phyloP scores from a whole-genome alignment of 1,140 invertebrate species.

The Rhagoletis zephyria region DNA sequence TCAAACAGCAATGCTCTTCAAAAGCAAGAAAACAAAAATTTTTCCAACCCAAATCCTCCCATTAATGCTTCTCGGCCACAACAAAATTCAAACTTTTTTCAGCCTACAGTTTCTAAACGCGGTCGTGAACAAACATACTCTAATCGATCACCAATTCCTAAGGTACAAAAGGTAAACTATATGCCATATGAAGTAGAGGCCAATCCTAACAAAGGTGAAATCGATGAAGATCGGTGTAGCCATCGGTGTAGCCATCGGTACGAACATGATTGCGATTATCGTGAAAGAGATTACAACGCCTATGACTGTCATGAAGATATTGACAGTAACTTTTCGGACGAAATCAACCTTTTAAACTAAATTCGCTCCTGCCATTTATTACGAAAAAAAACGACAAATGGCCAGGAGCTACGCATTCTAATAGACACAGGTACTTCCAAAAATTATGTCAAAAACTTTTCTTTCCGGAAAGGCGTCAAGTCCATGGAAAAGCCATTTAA shows the following conservation, averaged over 20 bases:
- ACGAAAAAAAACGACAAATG: not conserved
- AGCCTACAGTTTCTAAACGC: not conserved
- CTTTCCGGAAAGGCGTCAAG: not conserved
- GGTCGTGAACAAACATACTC: not conserved
- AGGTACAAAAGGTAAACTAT: too few relatives aligned
- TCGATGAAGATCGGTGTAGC: too few relatives aligned
- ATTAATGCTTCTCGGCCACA: too few relatives aligned
- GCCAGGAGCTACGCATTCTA: not conserved
- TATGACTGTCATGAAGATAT: not conserved
- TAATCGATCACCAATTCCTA: not conserved
- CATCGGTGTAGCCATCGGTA: too few relatives aligned
- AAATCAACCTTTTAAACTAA: slow-evolving; percentile 4
- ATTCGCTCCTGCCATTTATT: slow-evolving; percentile 1
- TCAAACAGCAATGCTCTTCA: too few relatives aligned
- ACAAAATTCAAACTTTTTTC: too few relatives aligned
- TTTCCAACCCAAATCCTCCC: too few relatives aligned
- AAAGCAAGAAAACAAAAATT: too few relatives aligned
- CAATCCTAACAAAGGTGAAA: too few relatives aligned
- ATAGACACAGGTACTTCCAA: slow-evolving; percentile 2
- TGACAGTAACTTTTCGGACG: not conserved
- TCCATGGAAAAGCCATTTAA: not conserved
- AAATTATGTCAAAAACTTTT: not conserved
- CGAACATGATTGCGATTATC: too few relatives aligned
- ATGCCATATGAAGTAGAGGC: too few relatives aligned
- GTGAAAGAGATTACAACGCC: too few relatives aligned